A percentile compares a stretch with the other conserved stretches of the same genome.
Conservation (phyloP, 2,797 vertebrate genomes). For the Helarctos malayanus region DNA sequence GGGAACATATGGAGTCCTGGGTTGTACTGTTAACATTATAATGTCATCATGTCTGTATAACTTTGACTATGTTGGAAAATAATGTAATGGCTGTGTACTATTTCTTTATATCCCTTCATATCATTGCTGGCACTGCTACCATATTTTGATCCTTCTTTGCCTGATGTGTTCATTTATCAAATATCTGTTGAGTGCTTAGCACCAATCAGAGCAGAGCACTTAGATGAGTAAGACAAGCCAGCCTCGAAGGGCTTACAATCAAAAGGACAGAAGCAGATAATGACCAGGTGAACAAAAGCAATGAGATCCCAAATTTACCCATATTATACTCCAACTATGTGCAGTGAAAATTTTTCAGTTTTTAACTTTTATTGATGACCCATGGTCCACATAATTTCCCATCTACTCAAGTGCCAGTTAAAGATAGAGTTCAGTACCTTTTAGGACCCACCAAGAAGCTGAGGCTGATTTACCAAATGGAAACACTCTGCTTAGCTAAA, state of each 20-base stretch:
- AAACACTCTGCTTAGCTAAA: background rate
- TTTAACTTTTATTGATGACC: background rate
- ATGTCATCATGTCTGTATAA: background rate
- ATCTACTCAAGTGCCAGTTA: background rate
- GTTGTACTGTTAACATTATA: background rate
- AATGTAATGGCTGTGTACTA: background rate
- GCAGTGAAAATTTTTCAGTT: background rate
- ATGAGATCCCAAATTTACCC: background rate
- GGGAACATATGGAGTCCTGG: background rate
- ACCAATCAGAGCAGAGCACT: no score
- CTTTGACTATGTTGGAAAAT: background rate
- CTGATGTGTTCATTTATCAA: background rate
- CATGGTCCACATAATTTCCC: background rate
- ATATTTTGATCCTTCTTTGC: background rate
- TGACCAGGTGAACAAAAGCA: background rate
- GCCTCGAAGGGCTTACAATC: background rate
- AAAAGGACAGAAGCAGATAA: background rate
- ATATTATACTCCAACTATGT: background rate
- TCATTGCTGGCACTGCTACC: background rate
- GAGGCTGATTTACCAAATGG: background rate
- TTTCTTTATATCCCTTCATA: background rate
- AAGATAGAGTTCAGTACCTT: background rate
- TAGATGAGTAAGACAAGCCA: background rate
- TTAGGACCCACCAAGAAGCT: background rate
- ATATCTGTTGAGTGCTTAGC: background rate